These are phyloP conservation scores for Harlomillsia oculata DNA, from an alignment of 1,140 invertebrate species.

Conservation along the genomic window DNA sequence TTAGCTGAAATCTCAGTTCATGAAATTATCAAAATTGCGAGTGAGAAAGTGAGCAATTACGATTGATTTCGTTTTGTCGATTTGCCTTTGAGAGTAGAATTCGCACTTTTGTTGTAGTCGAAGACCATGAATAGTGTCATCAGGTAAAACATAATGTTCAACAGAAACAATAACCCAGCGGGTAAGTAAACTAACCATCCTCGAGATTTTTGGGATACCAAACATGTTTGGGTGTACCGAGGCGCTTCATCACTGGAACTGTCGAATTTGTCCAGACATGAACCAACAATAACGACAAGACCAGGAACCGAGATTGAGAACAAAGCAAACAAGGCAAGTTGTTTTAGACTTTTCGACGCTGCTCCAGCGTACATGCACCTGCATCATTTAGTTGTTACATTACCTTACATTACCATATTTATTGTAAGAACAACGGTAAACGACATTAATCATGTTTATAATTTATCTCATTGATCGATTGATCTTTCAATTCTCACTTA, in stretches of 20 bases:
- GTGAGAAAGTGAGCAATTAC: background rate
- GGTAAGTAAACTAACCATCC: slow-evolving; percentile 4
- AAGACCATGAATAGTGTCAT: background rate
- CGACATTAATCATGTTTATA: too few relatives aligned
- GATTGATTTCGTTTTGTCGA: background rate
- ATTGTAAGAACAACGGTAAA: too few relatives aligned
- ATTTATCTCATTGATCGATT: too few relatives aligned
- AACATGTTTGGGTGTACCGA: background rate
- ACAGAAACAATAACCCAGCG: background rate
- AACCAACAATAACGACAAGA: background rate
- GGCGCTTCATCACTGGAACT: background rate
- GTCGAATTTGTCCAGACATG: background rate
- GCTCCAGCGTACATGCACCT: too few relatives aligned
- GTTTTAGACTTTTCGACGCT: background rate
- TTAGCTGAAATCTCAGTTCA: background rate
- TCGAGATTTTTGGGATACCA: background rate
- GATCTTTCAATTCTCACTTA: too few relatives aligned
- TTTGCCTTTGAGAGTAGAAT: background rate
- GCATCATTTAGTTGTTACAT: too few relatives aligned
- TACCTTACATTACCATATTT: too few relatives aligned
- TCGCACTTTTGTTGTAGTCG: background rate
- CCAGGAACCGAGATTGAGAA: background rate
- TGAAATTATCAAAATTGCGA: background rate
- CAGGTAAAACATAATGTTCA: background rate
- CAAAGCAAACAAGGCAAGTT: background rate